Evolutionary conservation across 2,888 invertebrate species (phyloP).

Genomic region (Halictus quadricinctus): DNA sequence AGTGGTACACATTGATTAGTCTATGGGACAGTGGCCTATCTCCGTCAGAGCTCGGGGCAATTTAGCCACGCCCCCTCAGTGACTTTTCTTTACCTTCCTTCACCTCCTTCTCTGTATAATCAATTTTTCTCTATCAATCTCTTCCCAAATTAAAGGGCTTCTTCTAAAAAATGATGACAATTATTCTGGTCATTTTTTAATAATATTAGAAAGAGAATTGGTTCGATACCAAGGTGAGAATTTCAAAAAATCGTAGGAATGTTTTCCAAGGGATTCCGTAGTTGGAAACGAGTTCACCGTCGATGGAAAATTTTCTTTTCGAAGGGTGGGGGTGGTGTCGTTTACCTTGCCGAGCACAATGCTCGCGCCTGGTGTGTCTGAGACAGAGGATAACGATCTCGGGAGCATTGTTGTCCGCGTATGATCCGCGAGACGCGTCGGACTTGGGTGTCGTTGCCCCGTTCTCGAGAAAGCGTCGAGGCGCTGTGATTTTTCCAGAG

Average conservation of each 20-base stretch:
- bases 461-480: conserved; percentile 1
- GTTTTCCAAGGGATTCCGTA: neutral
- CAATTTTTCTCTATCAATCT: no score
- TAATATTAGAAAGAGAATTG: no score
- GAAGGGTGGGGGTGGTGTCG: conserved; percentile 19
- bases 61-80: no score
- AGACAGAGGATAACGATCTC: conserved; percentile 45
- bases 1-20: no score
- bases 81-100: no score
- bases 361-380: conserved; percentile 32
- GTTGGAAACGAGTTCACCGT: neutral
- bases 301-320: conserved; percentile 1
- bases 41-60: no score
- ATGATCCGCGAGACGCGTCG: conserved; percentile 20
- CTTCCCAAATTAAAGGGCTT: no score
- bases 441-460: neutral
- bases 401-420: conserved; percentile 41
- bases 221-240: neutral
- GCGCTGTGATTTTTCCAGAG: neutral
- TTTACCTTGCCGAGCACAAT: conserved; percentile 32
- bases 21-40: no score
- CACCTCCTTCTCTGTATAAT: no score
- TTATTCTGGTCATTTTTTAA: no score
- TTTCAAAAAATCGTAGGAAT: neutral
- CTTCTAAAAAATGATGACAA: no score